These are phyloP conservation scores for Orius insidiosus DNA, from an alignment of 1,140 invertebrate species.

Conservation along the genomic window DNA sequence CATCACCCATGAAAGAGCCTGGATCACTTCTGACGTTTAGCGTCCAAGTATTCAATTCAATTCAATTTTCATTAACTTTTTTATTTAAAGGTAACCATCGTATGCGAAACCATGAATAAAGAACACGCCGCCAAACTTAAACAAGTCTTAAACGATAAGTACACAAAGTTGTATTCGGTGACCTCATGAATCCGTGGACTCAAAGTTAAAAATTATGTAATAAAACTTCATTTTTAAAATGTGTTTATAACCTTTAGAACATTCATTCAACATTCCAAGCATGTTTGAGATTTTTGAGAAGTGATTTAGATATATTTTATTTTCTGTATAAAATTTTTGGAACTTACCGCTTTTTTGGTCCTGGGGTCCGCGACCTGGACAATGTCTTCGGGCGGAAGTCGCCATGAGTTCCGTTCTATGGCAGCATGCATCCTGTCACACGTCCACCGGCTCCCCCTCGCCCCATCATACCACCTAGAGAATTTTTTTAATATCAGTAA, in stretches of 20 bases:
- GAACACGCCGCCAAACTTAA: slow-evolving; percentile 53
- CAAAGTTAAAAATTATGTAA: background rate
- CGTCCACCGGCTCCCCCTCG: too few relatives aligned
- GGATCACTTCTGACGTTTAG: slow-evolving; percentile 77
- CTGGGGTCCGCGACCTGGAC: slow-evolving; percentile 70
- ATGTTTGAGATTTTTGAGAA: slow-evolving; percentile 24
- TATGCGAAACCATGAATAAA: slow-evolving; percentile 68
- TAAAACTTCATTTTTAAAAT: too few relatives aligned
- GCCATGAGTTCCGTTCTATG: slow-evolving; percentile 67
- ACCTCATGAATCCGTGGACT: slow-evolving; percentile 14
- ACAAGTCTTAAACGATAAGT: slow-evolving; percentile 37
- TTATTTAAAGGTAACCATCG: slow-evolving; percentile 49
- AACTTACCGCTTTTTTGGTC: slow-evolving; percentile 38
- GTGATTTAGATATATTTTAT: slow-evolving; percentile 24
- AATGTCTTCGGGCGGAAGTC: slow-evolving; percentile 71
- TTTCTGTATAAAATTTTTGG: too few relatives aligned
- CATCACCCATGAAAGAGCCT: slow-evolving; percentile 83
- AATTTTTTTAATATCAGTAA: too few relatives aligned
- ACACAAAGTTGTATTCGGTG: slow-evolving; percentile 24
- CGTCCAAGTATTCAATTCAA: slow-evolving; percentile 37
- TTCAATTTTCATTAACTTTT: slow-evolving; percentile 8
- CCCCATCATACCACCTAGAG: too few relatives aligned
- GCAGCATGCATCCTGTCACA: slow-evolving; percentile 48
- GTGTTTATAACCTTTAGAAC: too few relatives aligned
- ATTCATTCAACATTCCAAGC: too few relatives aligned